These are phyloP conservation scores for Agrilus mali DNA, from an alignment of 2,888 invertebrate species.

Conservation along the genomic window DNA sequence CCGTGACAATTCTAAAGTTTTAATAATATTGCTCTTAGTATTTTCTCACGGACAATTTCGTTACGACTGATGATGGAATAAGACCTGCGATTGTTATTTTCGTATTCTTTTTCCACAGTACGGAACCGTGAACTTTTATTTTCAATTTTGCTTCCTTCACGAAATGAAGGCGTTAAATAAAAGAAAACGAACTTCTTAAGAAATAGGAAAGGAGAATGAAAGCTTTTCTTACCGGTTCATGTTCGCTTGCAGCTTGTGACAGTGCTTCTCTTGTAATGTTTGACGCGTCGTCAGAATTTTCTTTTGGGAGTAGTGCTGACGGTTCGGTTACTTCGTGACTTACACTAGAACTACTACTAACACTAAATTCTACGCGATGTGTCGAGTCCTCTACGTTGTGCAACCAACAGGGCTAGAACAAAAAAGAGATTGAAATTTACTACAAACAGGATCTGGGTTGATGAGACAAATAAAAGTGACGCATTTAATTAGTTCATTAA, in stretches of 20 bases:
- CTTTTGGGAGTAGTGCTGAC: conserved; percentile 9
- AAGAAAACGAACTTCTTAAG: not conserved
- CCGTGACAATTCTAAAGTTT: no score
- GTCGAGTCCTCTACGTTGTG: conserved; percentile 23
- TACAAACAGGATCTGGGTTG: no score
- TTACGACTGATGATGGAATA: no score
- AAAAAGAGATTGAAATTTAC: not conserved
- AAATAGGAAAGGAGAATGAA: not conserved
- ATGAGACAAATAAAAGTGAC: no score
- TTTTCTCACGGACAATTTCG: no score
- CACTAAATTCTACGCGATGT: conserved; percentile 27
- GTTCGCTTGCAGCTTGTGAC: conserved; percentile 62
- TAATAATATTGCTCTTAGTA: no score
- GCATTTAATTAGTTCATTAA: no score
- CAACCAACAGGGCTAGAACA: conserved; percentile 14
- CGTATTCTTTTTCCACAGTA: no score
- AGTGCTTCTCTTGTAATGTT: conserved; percentile 54
- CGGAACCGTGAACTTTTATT: no score
- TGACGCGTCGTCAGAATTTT: conserved; percentile 8
- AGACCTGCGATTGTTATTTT: no score
- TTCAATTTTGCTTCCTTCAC: no score
- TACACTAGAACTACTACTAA: conserved; percentile 30
- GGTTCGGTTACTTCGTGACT: conserved; percentile 38
- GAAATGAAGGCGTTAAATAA: not conserved
- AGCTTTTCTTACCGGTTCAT: conserved; percentile 53